phyloP scores from a whole-genome alignment of 1,140 invertebrate species.

The Dryas iulia region DNA sequence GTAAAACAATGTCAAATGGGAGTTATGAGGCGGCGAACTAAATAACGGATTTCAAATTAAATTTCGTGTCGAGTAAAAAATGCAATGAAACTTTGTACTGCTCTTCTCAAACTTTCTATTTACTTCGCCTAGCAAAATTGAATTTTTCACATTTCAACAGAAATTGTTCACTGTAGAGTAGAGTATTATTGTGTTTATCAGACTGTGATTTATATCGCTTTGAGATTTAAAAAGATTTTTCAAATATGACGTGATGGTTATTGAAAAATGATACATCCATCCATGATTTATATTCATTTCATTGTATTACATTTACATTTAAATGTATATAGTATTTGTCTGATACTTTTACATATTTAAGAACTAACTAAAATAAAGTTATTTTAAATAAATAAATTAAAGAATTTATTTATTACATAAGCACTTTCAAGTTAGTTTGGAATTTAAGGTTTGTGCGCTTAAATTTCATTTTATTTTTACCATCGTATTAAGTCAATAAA shows the following conservation, averaged over 20 bases:
- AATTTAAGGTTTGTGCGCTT: too few species aligned
- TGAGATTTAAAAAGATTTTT: background rate
- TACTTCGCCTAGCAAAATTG: conserved; percentile 10
- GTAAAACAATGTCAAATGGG: background rate
- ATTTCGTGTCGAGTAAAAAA: conserved; percentile 6
- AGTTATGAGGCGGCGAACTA: background rate
- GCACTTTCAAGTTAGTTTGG: too few species aligned
- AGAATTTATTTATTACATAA: too few species aligned
- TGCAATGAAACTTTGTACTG: conserved; percentile 10
- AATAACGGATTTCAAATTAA: background rate
- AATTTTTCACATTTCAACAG: conserved; percentile 16
- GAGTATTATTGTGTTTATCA: conserved; percentile 4
- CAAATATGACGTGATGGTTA: background rate
- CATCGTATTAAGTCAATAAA: too few species aligned
- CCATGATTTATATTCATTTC: background rate
- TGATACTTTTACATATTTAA: background rate
- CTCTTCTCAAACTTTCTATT: conserved; percentile 12
- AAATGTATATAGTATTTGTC: too few species aligned
- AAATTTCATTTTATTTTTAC: too few species aligned
- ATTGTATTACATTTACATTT: background rate
- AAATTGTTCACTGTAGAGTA: conserved; percentile 1
- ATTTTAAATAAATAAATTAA: too few species aligned
- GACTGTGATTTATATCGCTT: background rate
- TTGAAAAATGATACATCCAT: background rate
- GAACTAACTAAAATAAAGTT: too few species aligned